phyloP scores from a whole-genome alignment of 2,113 vertebrate species.

The Serilophus lunatus region DNA sequence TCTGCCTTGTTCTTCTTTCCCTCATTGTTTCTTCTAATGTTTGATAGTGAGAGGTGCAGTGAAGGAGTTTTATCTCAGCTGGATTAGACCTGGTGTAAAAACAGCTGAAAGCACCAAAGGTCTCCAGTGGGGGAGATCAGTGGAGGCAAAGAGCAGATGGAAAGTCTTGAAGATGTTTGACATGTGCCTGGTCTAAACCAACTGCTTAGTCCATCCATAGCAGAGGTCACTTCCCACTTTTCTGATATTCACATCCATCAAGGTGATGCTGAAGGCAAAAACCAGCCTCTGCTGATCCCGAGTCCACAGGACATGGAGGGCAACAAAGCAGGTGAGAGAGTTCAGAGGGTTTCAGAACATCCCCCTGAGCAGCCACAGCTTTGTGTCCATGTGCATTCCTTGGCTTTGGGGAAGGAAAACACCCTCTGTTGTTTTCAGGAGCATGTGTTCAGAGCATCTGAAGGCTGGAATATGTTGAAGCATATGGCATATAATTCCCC shows the following conservation, averaged over 20 bases:
- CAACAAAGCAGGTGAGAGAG: neutral
- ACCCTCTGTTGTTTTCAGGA: slow-evolving; percentile 46
- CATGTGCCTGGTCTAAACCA: neutral
- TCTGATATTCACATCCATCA: rapidly evolving
- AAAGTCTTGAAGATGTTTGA: neutral
- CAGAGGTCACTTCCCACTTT: neutral
- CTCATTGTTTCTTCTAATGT: rapidly evolving
- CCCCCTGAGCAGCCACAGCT: neutral
- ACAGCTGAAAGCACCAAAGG: neutral
- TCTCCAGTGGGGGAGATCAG: neutral
- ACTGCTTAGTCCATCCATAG: neutral
- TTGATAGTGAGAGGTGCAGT: rapidly evolving
- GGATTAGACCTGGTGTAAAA: neutral
- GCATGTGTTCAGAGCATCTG: slow-evolving; percentile 47
- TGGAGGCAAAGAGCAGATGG: neutral
- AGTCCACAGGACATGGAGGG: neutral
- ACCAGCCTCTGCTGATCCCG: rapidly evolving
- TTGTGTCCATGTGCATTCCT: neutral
- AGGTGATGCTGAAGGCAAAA: neutral
- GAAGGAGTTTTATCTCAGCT: neutral
- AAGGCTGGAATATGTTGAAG: slow-evolving; percentile 42
- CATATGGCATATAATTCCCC: slow-evolving; percentile 37
- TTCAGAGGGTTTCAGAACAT: neutral
- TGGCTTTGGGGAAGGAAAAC: slow-evolving; percentile 44
- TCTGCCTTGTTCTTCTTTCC: neutral